These are phyloP conservation scores for Antechinus stuartii DNA, from an alignment of 2,113 vertebrate genomes.

Conservation along the genomic window DNA sequence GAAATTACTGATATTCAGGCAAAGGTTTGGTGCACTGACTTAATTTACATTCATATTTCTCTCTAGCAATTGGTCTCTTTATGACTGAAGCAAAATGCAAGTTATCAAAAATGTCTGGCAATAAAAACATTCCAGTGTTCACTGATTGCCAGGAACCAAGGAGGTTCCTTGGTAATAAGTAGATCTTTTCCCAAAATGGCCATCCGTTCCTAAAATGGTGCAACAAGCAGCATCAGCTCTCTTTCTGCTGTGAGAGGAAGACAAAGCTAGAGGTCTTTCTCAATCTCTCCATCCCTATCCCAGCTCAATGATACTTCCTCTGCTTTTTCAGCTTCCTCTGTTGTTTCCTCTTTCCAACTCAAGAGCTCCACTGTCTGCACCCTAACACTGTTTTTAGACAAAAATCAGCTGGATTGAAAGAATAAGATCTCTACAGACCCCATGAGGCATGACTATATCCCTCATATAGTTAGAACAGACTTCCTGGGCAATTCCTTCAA, in stretches of 20 bases:
- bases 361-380: neutral
- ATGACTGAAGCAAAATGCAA: neutral
- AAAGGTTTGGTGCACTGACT: neutral
- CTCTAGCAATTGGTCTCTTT: neutral
- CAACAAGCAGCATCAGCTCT: neutral
- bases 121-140: neutral
- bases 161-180: neutral
- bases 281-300: neutral
- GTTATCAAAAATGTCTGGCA: neutral
- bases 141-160: neutral
- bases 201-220: neutral
- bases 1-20: neutral
- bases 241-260: neutral
- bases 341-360: neutral
- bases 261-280: neutral
- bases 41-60: neutral
- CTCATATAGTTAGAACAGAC: neutral
- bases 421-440: neutral
- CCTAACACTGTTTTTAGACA: neutral
- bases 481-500: neutral
- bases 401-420: neutral
- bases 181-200: neutral
- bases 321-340: neutral
- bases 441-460: neutral
- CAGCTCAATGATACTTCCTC: neutral